These are phyloP conservation scores for Sylvia borin DNA, from an alignment of 2,797 vertebrate species.

Conservation along the genomic window DNA sequence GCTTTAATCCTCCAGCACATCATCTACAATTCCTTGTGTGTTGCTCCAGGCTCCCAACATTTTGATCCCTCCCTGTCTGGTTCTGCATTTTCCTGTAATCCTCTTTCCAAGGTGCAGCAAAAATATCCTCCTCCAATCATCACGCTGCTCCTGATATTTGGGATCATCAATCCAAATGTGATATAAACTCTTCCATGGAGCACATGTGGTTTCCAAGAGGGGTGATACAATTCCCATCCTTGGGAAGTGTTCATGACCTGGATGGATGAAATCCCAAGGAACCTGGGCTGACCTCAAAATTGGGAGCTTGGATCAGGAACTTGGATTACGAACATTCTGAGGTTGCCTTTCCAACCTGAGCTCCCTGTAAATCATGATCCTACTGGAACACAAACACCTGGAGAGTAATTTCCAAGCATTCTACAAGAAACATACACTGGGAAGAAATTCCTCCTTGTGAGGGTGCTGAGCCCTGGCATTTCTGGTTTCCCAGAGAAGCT, in stretches of 20 bases:
- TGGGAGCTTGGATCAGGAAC: neutral
- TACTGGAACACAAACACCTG: neutral
- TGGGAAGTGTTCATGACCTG: neutral
- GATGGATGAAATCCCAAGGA: neutral
- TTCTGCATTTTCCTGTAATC: neutral
- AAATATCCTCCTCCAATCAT: neutral
- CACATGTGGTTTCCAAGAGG: neutral
- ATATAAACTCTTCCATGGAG: neutral
- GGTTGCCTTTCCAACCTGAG: neutral
- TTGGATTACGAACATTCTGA: neutral
- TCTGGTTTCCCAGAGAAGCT: neutral
- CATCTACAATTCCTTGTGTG: neutral
- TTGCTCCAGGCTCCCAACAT: neutral
- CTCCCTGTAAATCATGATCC: neutral
- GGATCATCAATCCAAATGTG: neutral
- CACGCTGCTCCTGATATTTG: neutral
- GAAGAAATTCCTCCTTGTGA: neutral
- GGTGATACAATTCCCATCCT: neutral
- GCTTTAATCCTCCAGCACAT: neutral
- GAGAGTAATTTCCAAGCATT: neutral
- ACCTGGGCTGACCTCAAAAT: neutral
- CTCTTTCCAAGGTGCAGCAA: neutral
- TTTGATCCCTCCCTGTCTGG: neutral
- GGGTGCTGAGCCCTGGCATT: fast-evolving
- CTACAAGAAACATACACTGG: neutral